Evolutionary conservation across 1,140 invertebrate species (phyloP).

Genomic region (Rhynchophorus ferrugineus): DNA sequence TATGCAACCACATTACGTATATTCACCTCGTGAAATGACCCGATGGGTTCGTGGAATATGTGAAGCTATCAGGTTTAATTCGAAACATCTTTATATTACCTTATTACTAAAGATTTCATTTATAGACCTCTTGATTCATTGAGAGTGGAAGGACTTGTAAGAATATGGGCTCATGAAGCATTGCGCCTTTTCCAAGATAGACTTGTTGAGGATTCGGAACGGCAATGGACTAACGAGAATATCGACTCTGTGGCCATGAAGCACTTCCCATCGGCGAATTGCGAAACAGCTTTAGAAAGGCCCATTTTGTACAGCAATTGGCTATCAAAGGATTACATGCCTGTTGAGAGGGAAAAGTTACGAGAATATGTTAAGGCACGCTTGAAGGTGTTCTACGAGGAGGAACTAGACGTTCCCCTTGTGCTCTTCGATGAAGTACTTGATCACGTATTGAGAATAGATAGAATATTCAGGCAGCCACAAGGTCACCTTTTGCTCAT

Average conservation of each 20-base stretch:
- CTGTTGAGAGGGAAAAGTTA: slow-evolving; percentile 90
- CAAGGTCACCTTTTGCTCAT: slow-evolving; percentile 96
- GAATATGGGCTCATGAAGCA: slow-evolving; percentile 98
- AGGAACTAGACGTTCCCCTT: slow-evolving; percentile 96
- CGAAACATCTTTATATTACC: neutral
- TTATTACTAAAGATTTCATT: slow-evolving; percentile 3
- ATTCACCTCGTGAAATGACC: slow-evolving; percentile 99
- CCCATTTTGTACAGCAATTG: slow-evolving; percentile 98
- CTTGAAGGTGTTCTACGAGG: slow-evolving; percentile 98
- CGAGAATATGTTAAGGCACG: slow-evolving; percentile 95
- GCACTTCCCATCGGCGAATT: slow-evolving; percentile 89
- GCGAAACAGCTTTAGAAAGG: slow-evolving; percentile 73
- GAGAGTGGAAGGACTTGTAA: slow-evolving; percentile 86
- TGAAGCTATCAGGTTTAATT: slow-evolving; percentile 76
- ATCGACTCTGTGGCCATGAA: slow-evolving; percentile 90
- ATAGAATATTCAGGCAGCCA: slow-evolving; percentile 94
- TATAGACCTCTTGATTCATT: slow-evolving; percentile 80
- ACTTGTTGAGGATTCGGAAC: slow-evolving; percentile 89
- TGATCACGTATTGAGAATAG: slow-evolving; percentile 96
- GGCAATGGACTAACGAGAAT: slow-evolving; percentile 97
- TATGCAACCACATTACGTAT: slow-evolving; percentile 99
- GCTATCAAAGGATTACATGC: slow-evolving; percentile 97
- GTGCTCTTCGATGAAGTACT: slow-evolving; percentile 98
- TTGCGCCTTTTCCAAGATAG: slow-evolving; percentile 94
- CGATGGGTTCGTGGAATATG: slow-evolving; percentile 98